A percentile compares a stretch with the other conserved stretches of the same genome.
These are phyloP conservation scores for Larimichthys crocea DNA, from an alignment of 2,113 vertebrate species.

Conservation along the genomic window DNA sequence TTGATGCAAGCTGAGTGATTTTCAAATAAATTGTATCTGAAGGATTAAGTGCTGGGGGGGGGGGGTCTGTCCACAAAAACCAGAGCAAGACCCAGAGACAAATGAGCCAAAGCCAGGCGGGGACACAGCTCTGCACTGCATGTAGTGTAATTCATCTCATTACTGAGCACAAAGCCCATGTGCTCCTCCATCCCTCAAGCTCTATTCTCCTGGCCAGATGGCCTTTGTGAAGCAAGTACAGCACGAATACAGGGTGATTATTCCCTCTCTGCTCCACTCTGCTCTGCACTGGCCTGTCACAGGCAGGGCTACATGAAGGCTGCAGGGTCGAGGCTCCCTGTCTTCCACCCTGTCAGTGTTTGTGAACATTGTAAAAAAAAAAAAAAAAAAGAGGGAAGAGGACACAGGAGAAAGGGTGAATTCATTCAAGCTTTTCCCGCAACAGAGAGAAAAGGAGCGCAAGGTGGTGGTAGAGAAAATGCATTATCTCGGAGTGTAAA, in stretches of 20 bases:
- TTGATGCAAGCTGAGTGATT: constrained; percentile 42
- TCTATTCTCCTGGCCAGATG: constrained; percentile 61
- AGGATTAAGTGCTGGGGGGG: constrained; percentile 44
- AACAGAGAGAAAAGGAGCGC: neutral
- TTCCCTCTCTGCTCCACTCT: constrained; percentile 47
- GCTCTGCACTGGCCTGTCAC: constrained; percentile 34
- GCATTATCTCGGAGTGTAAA: neutral
- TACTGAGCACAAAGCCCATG: constrained; percentile 64
- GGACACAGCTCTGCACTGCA: constrained; percentile 48
- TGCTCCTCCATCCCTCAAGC: constrained; percentile 54
- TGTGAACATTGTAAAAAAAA: constrained; percentile 6
- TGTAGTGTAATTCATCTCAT: constrained; percentile 70
- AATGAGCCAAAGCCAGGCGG: constrained; percentile 54
- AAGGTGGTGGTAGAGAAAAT: neutral
- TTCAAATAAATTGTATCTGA: constrained; percentile 45
- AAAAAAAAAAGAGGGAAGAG: neutral
- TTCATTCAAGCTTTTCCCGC: neutral
- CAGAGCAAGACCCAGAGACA: constrained; percentile 51
- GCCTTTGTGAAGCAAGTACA: constrained; percentile 57
- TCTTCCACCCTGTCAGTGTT: constrained; percentile 8
- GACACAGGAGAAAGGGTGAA: neutral
- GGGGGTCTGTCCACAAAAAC: constrained; percentile 44
- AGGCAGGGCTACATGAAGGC: constrained; percentile 12
- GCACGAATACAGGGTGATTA: constrained; percentile 47
- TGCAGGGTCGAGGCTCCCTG: constrained; percentile 16